Base-by-base conservation (phyloP, 2,797 vertebrate genomes). In the Helostoma temminkii region DNA sequence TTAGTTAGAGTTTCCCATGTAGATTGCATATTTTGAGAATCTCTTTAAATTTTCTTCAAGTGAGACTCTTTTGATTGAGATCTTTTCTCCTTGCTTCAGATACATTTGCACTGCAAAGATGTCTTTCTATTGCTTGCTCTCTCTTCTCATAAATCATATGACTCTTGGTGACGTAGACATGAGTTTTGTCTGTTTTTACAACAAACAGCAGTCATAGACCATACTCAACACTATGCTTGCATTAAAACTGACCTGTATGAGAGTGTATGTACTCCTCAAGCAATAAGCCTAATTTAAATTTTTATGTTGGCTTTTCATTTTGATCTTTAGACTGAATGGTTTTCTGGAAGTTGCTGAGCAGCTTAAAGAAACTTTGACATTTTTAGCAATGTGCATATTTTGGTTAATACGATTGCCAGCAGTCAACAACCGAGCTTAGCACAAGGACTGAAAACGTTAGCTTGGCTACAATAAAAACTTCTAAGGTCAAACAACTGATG, bases 201-300 rank as follows among this genome's bases (percentile, higher is more conserved):
- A n/a, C n/a, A n/a, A n/a, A n/a, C n/a, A n/a, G n/a, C n/a, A n/a
- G n/a, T n/a, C n/a, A n/a, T n/a, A n/a, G n/a, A n/a, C n/a, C n/a
- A n/a, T n/a, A n/a, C n/a, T n/a, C n/a, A 63, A 71, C 57, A 39
- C 77, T 75, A 49, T 28, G 50, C 54, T 72, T 45, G 34, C 65
- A 32, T 66, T 21, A 42, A 61, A 15, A 63, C 64, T n/a, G 58
- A 66, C 65, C 62, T 74, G 55, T 70, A 78, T 43, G 53, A 70
- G 59, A 64, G 74, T 61, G 45, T 41, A 77, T 73, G 71, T 85
- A 80, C 83, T 90, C 86, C 83, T 85, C 85, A 84, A 94, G 93
- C 93, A 94, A 94, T 94, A 94, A 93, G 77, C 80, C 82, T 80
- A 42, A 87, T 85, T 85, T 63, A 80, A 55, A 88, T 34, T 50